Evolutionary conservation across 1,140 invertebrate genomes (phyloP), one percentile per base, ranked within the genome.

Genomic region (Diorhabda sublineata): DNA sequence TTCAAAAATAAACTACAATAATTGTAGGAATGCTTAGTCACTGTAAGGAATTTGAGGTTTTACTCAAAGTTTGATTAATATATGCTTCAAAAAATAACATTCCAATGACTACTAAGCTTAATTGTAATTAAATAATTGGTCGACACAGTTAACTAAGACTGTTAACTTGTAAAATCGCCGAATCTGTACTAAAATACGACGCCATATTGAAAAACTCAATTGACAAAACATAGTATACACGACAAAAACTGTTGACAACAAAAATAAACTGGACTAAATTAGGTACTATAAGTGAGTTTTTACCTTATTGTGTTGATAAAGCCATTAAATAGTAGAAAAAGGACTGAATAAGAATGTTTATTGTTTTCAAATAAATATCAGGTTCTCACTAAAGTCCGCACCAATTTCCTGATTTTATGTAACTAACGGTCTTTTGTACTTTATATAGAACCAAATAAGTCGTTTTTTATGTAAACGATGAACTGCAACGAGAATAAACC

Each of bases 191-290:
- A 26, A 26, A 26, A 26, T 26, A 26, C 26, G 26, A 26, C 68
- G 75, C 75, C 75, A 76, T 76, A 75, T 76, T 76, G 75, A 71
- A 76, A 74, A 70, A 73, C 67, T 63, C 64, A 69, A 74, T 70
- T 71, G 71, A 74, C 74, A 76, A 71, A 67, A 74, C 73, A 76
- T 65, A 65, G 42, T 45, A 62, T 64, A 64, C 43, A 67, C 5
- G 44, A 60, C 57, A 67, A 6, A 64, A 56, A 65, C 43, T 57
- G 56, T n/a, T 65, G 52, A 65, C 64, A 56, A 56, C 52, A 47
- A 65, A 65, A 42, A 65, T 5, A 56, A 65, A 65, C 42, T 64
- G 5, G 8, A 9, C 3, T 52, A 52, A 3, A 4, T 52, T 52
- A 52, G n/a, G 2, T 52, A 52, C 4, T n/a, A 52, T 52, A 2